Evolutionary conservation across 2,888 invertebrate genomes (phyloP).

Genomic region (Lysandra bellargus): DNA sequence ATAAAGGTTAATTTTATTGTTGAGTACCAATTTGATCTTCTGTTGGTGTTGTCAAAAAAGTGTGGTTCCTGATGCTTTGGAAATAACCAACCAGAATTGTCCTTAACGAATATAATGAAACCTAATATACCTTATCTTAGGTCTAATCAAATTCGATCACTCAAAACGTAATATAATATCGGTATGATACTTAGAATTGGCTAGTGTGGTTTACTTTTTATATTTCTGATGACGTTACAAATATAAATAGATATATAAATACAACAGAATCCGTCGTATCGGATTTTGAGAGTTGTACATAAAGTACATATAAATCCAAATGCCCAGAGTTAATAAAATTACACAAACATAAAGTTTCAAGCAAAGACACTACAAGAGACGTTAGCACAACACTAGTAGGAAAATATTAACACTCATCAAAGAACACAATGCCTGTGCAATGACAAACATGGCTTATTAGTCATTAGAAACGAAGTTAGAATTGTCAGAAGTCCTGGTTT

Average conservation of each 20-base stretch:
- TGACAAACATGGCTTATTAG: conserved; percentile 38
- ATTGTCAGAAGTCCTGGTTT: conserved; percentile 38
- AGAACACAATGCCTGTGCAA: neutral
- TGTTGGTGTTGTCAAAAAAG: neutral
- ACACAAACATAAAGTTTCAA: conserved; percentile 34
- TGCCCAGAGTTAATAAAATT: conserved; percentile 26
- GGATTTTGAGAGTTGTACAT: neutral
- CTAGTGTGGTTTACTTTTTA: conserved; percentile 1
- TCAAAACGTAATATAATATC: neutral
- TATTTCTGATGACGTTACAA: neutral
- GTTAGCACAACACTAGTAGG: conserved; percentile 22
- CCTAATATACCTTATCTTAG: conserved; percentile 8
- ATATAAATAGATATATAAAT: neutral
- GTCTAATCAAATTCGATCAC: conserved; percentile 10
- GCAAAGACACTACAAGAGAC: conserved; percentile 32
- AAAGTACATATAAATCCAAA: conserved; percentile 12
- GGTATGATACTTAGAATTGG: neutral
- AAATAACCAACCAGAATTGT: neutral
- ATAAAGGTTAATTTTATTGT: neutral
- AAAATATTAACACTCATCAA: neutral
- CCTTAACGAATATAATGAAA: neutral
- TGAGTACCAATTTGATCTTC: neutral
- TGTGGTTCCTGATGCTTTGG: neutral
- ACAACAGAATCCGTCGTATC: neutral
- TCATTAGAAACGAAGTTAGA: conserved; percentile 40